These are phyloP conservation scores for Leucosticte australis DNA, from an alignment of 2,113 vertebrate species.

Conservation along the genomic window DNA sequence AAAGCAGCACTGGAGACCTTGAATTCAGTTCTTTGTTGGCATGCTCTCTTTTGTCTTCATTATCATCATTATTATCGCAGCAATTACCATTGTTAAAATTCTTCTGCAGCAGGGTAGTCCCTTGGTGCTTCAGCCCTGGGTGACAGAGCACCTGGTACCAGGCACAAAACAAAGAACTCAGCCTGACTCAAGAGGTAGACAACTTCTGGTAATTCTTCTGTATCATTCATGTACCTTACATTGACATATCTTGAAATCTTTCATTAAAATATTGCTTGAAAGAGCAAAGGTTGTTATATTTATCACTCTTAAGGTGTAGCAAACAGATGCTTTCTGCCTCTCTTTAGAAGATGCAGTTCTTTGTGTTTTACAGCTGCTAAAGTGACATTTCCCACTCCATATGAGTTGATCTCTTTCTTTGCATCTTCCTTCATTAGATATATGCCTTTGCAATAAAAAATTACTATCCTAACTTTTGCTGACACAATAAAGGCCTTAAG, in stretches of 20 bases:
- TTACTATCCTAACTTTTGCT: neutral
- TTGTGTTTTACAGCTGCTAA: neutral
- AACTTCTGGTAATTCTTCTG: neutral
- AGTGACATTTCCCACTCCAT: neutral
- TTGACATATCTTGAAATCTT: neutral
- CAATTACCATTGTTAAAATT: neutral
- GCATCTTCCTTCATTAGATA: neutral
- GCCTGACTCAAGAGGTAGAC: neutral
- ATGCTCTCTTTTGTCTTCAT: neutral
- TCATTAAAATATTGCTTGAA: neutral
- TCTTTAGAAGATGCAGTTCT: neutral
- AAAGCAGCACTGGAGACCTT: neutral
- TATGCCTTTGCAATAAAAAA: neutral
- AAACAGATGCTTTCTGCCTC: neutral
- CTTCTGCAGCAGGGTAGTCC: neutral
- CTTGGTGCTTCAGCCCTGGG: neutral
- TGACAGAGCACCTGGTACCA: neutral
- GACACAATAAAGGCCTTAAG: neutral
- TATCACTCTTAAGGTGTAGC: neutral
- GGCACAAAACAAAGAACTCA: neutral
- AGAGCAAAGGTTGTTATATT: neutral
- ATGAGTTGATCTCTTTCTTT: neutral
- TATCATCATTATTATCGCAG: neutral
- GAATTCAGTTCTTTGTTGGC: neutral
- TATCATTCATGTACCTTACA: fast-evolving